Evolutionary conservation across 2,888 invertebrate genomes (phyloP), one percentile per base, ranked within the genome.

Genomic region (Ormyrus thymus): DNA sequence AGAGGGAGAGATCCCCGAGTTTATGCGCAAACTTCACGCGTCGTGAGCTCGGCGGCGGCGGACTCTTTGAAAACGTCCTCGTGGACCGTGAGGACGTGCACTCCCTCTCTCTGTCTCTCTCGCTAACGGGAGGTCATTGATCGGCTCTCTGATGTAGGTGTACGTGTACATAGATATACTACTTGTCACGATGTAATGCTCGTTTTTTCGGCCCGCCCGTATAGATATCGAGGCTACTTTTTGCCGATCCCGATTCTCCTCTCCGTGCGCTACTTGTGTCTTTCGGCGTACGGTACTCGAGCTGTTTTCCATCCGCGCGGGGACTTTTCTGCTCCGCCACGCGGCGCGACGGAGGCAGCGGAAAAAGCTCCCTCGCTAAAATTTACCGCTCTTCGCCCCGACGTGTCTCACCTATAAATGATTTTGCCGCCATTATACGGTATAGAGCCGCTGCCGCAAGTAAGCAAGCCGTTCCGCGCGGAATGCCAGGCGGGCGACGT

Each of bases 121-220:
- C 13, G 13, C 7, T 48, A n/a, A 45, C 68, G 51, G 48, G 69
- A 55, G 76, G 76, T 76, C 76, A 69, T 76, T 69, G 76, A 76
- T 76, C 76, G 76, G 59, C 29, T 29, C 50, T 51, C 6, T 11
- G 13, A 55, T 73, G 59, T 68, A 51, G 8, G 48, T 55, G 48
- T 62, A 69, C n/a, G 9, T 56, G 15, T 46, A 64, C 13, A 70
- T 51, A 53, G 13, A 62, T 9, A 6, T n/a, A 45, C 62, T 53
- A 51, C 61, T 61, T 59, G 46, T 59, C 68, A 48, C 76, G 61
- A 48, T 48, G 71, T 71, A 61, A 72, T 50, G 8, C 53, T 48
- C 10, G n/a, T 69, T 29, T 61, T 68, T 75, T 15, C 64, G 46
- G 15, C 50, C 7, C 46, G 11, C 64, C 66, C n/a, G 53, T 43